Conservation (phyloP, 2,797 vertebrate species). For the Tragelaphus oryx region DNA sequence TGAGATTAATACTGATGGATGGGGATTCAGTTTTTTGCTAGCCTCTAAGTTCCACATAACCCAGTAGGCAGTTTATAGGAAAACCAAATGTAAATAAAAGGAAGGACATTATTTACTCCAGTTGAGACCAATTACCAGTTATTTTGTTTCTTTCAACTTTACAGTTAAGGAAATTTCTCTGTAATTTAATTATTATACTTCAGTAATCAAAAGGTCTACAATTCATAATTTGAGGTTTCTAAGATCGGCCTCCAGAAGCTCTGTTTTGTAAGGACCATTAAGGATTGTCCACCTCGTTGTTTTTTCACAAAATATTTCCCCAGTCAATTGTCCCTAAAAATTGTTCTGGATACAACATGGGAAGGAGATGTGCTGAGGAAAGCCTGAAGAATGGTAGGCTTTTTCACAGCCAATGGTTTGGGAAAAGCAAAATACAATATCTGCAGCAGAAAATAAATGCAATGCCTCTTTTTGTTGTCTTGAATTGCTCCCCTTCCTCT, state of each 20-base stretch:
- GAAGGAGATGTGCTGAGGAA: not conserved
- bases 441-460: not conserved
- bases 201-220: slow-evolving; percentile 77
- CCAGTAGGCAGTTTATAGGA: slow-evolving; percentile 84
- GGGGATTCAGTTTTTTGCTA: slow-evolving; percentile 85
- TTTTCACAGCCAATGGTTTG: not conserved
- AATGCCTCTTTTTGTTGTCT: not conserved
- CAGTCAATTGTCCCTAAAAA: not conserved
- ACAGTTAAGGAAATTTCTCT: slow-evolving; percentile 80
- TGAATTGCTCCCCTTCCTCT: not conserved
- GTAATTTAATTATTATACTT: slow-evolving; percentile 83
- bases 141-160: slow-evolving; percentile 82
- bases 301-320: slow-evolving; percentile 20
- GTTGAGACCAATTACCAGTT: slow-evolving; percentile 84
- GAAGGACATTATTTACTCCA: slow-evolving; percentile 84
- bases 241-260: slow-evolving; percentile 63
- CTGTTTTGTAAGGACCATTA: slow-evolving; percentile 46
- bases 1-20: slow-evolving; percentile 88
- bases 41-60: slow-evolving; percentile 84
- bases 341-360: slow-evolving; percentile 23
- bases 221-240: slow-evolving; percentile 80
- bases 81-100: slow-evolving; percentile 87
- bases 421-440: not conserved
- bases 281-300: not conserved
- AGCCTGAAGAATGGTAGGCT: not conserved